Evolutionary conservation across 1,140 invertebrate species (phyloP).

Genomic region (Laupala kohalensis): DNA sequence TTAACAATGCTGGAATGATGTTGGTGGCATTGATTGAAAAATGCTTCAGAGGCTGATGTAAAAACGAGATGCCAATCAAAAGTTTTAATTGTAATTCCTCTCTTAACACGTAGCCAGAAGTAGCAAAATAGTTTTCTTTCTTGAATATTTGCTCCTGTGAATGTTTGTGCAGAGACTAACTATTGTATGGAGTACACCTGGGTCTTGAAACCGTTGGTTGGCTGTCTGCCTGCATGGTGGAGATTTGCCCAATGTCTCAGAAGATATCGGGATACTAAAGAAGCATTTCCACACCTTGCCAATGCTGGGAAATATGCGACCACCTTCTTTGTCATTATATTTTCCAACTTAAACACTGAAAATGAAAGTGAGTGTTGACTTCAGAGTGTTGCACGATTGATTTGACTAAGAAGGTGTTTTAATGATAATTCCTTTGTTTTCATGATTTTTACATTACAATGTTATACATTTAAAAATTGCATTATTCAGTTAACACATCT

Average conservation of each 20-base stretch:
- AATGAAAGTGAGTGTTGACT: slow-evolving; percentile 36
- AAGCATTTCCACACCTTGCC: slow-evolving; percentile 87
- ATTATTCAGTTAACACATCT: neutral
- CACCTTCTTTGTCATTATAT: slow-evolving; percentile 87
- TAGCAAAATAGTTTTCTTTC: too few species aligned
- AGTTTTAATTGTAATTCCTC: too few species aligned
- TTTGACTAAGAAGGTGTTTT: neutral
- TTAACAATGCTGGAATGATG: too few species aligned
- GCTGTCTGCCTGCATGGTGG: slow-evolving; percentile 90
- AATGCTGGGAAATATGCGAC: slow-evolving; percentile 99
- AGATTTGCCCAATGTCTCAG: slow-evolving; percentile 94
- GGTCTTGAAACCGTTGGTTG: slow-evolving; percentile 51
- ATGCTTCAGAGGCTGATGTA: too few species aligned
- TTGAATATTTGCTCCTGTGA: neutral
- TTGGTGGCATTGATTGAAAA: too few species aligned
- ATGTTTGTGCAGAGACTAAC: slow-evolving; percentile 8
- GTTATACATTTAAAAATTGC: neutral
- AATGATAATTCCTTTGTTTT: too few species aligned
- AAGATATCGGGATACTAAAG: slow-evolving; percentile 76
- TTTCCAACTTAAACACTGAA: slow-evolving; percentile 59
- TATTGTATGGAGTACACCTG: neutral
- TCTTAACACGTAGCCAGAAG: too few species aligned
- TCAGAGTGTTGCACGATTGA: neutral
- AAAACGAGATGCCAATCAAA: too few species aligned
- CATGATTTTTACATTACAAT: neutral